These are phyloP conservation scores for Iphiclides podalirius DNA, from an alignment of 2,888 invertebrate species.

Conservation along the genomic window DNA sequence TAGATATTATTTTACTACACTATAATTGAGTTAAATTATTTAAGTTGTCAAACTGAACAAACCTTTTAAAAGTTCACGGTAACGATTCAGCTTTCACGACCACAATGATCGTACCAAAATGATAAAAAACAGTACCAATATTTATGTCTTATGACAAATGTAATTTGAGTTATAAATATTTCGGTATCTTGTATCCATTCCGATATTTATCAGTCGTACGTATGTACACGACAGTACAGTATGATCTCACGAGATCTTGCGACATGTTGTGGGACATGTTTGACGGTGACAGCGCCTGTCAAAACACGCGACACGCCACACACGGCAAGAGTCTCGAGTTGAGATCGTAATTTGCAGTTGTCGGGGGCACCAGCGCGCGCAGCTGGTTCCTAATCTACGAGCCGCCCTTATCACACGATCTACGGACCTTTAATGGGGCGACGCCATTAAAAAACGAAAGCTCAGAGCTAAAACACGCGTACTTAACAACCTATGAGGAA, in stretches of 20 bases:
- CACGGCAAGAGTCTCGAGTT: slow-evolving; percentile 35
- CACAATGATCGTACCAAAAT: no score
- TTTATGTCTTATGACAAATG: no score
- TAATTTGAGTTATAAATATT: no score
- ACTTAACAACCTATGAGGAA: background rate
- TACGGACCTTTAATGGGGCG: slow-evolving; percentile 8
- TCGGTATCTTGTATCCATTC: no score
- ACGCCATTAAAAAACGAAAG: background rate
- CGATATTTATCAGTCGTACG: background rate
- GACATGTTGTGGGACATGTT: slow-evolving; percentile 25
- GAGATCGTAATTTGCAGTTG: slow-evolving; percentile 31
- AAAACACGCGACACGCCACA: slow-evolving; percentile 54
- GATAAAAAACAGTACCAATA: no score
- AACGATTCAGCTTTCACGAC: no score
- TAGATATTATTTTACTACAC: no score
- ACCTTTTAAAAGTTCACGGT: no score
- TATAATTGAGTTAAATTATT: no score
- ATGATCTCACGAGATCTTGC: slow-evolving; percentile 6
- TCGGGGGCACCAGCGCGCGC: slow-evolving; percentile 20
- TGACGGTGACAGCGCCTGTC: slow-evolving; percentile 64
- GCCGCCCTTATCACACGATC: slow-evolving; percentile 21
- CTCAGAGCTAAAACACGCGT: background rate
- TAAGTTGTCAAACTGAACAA: no score
- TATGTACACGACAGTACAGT: no score
- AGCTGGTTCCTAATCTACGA: slow-evolving; percentile 17